A percentile compares a stretch with the other conserved stretches of the same genome.
phyloP scores from a whole-genome alignment of 2,888 invertebrate species.

The Oligia fasciuncula region DNA sequence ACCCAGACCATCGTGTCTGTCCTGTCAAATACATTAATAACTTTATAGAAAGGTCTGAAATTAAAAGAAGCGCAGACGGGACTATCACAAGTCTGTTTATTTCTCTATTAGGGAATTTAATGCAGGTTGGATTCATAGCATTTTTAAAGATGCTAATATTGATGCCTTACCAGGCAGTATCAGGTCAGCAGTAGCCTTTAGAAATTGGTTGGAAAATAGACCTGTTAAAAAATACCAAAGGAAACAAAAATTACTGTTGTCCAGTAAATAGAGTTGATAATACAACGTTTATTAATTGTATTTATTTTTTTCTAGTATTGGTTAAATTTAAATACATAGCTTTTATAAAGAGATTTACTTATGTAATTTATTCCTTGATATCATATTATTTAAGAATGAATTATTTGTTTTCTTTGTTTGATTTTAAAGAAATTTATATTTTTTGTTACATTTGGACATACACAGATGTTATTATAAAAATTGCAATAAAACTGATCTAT shows the following conservation, averaged over 20 bases:
- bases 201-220: too few species aligned
- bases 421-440: not conserved
- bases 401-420: slow-evolving; percentile 2
- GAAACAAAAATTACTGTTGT: not conserved
- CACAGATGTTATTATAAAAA: not conserved
- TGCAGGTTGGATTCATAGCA: too few species aligned
- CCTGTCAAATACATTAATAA: too few species aligned
- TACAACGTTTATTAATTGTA: too few species aligned
- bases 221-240: not conserved
- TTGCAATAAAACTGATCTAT: not conserved
- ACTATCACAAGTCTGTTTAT: too few species aligned
- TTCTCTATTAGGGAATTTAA: not conserved
- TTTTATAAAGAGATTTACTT: too few species aligned
- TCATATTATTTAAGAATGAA: not conserved
- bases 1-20: too few species aligned
- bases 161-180: not conserved
- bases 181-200: too few species aligned
- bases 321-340: too few species aligned
- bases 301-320: too few species aligned
- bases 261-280: not conserved
- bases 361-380: not conserved
- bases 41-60: too few species aligned
- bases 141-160: not conserved
- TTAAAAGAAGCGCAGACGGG: too few species aligned
- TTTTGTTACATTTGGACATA: not conserved